Evolutionary conservation across 37 sponge, comb jelly and placozoan species (phyloP).

Genomic region (Petrosia ficiformis): DNA sequence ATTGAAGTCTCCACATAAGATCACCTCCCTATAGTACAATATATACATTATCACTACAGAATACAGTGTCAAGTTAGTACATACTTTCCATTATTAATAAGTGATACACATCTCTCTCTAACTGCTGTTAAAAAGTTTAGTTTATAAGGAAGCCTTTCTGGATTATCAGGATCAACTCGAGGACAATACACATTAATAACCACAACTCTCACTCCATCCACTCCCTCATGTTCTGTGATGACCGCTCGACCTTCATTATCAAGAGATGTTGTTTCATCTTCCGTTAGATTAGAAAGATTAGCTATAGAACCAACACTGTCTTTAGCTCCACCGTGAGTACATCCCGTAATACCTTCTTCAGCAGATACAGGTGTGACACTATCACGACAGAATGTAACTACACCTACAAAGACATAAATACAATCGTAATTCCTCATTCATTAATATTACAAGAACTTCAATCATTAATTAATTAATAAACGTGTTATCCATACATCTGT

Average conservation of each 20-base stretch:
- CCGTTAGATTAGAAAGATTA: neutral
- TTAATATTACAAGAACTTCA: too few species aligned
- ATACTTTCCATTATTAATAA: slow-evolving; percentile 72
- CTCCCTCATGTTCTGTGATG: slow-evolving; percentile 56
- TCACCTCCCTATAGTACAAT: slow-evolving; percentile 36
- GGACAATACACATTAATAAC: slow-evolving; percentile 89
- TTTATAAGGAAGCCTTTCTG: slow-evolving; percentile 66
- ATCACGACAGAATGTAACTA: slow-evolving; percentile 70
- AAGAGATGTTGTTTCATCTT: slow-evolving; percentile 8
- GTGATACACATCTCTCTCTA: slow-evolving; percentile 38
- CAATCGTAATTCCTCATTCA: too few species aligned
- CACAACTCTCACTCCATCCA: slow-evolving; percentile 43
- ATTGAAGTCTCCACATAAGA: slow-evolving; percentile 78
- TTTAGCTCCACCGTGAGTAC: neutral
- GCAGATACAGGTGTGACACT: slow-evolving; percentile 58
- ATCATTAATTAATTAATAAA: too few species aligned
- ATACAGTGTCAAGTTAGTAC: neutral
- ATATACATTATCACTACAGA: neutral
- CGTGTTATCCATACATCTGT: too few species aligned
- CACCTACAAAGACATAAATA: slow-evolving; percentile 42
- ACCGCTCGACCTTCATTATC: slow-evolving; percentile 78
- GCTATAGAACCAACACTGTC: slow-evolving; percentile 14
- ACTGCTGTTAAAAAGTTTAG: slow-evolving; percentile 58
- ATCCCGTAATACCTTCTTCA: slow-evolving; percentile 79
- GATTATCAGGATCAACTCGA: slow-evolving; percentile 43